Conservation (phyloP, 2,888 invertebrate genomes). For the Trisateles emortualis region DNA sequence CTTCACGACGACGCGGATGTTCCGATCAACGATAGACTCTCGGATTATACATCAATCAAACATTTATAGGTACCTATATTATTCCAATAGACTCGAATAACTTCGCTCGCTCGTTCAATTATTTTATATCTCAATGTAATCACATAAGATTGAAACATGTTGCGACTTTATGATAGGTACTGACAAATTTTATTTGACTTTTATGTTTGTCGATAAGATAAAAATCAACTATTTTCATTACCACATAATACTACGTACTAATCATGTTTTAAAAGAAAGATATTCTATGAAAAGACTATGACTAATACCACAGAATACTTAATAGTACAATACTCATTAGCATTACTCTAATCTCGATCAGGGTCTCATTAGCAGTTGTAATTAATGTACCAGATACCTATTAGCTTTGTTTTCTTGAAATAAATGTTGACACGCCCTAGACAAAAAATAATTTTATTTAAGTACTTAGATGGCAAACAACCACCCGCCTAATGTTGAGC, state of each 20-base stretch:
- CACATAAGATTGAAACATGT: constrained; percentile 6
- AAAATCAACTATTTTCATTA: not conserved
- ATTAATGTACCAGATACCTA: constrained; percentile 18
- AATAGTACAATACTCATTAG: constrained; percentile 24
- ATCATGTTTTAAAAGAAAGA: not conserved
- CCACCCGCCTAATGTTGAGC: no score
- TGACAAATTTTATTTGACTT: constrained; percentile 9
- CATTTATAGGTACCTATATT: no score
- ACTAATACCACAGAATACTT: no score
- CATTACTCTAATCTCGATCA: constrained; percentile 30
- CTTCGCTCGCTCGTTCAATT: no score
- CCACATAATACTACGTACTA: not conserved
- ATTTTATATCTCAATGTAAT: no score
- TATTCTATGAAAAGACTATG: not conserved
- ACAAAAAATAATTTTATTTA: no score
- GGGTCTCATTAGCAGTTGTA: constrained; percentile 36
- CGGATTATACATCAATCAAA: no score
- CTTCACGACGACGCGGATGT: no score
- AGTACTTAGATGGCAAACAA: no score
- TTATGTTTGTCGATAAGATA: constrained; percentile 16
- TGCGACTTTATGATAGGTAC: constrained; percentile 11
- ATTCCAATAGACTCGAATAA: no score
- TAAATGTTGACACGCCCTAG: constrained; percentile 25
- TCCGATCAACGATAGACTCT: no score
- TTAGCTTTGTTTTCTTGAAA: constrained; percentile 26